A percentile compares a stretch with the other conserved stretches of the same genome.
Conservation (phyloP, 2,888 invertebrate species). For the Polydrusus pterygomalis region DNA sequence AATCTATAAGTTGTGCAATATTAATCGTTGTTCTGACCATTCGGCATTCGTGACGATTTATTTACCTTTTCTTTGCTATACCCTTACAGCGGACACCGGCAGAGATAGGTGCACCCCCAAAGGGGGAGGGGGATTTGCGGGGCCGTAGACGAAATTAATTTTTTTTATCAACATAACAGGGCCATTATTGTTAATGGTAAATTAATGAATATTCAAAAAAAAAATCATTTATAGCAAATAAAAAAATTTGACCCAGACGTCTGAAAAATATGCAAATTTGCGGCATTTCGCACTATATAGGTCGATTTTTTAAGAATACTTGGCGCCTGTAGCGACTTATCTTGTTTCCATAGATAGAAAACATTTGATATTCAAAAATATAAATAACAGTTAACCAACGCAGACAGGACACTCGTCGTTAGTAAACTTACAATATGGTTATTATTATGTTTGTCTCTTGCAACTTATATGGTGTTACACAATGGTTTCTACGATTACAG, state of each 20-base stretch:
- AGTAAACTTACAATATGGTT: conserved; percentile 33
- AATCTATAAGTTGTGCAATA: no score
- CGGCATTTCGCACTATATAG: conserved; percentile 17
- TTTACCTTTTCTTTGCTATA: no score
- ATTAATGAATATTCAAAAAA: neutral
- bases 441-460: conserved; percentile 27
- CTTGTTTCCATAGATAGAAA: conserved; percentile 63
- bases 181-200: no score
- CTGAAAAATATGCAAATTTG: conserved; percentile 31
- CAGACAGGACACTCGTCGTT: conserved; percentile 47
- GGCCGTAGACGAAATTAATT: no score
- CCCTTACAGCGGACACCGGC: no score
- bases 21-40: no score
- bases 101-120: no score
- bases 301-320: conserved; percentile 25
- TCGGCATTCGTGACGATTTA: no score
- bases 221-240: neutral
- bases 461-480: conserved; percentile 38
- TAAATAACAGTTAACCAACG: conserved; percentile 57
- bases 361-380: conserved; percentile 57
- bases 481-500: conserved; percentile 25
- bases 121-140: no score
- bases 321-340: conserved; percentile 60
- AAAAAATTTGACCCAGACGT: conserved; percentile 29
- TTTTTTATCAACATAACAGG: no score